Evolutionary conservation across 2,888 invertebrate genomes (phyloP), one percentile per base, ranked within the genome.

Genomic region (Baccha elongata): DNA sequence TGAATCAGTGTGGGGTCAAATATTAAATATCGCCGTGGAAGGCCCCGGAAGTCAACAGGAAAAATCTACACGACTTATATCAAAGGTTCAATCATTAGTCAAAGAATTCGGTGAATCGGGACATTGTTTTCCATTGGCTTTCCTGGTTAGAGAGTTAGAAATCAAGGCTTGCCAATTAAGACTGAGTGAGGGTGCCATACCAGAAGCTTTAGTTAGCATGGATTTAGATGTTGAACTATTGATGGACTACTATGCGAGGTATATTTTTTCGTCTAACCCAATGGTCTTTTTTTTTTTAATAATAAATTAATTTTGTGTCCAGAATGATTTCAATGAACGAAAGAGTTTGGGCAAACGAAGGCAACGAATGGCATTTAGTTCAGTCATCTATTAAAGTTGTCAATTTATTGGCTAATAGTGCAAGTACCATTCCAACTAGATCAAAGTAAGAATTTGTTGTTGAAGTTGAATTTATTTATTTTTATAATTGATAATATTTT

Each of bases 1-100:
- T 48, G 97, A 98, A 91, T 95, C 94, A 69, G 95, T 98, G 64
- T 99, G 99, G 98, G 94, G 94, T 80, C 95, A 96, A 88, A 97
- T 99, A 69, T 92, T 92, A 50, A 89, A 89, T 46, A 88, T 86
- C 32, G 87, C 87, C 3, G 86, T 89, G 0, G 88, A 89, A 89
- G 91, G 46, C 90, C 92, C 75, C 0, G 89, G 88, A 86, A 92
- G 65, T 80, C 90, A 72, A 88, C 91, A 86, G 89, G 95, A 93
- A 88, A 93, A 91, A 86, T 92, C 95, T 85, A 92, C 92, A 0
- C 93, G 94, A 19, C 92, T 96, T 29, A 93, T 96, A 86, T 93
- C 93, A 84, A 97, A 97, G 91, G 92, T 98, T 42, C 94, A 95
- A 86, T 91, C 93, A 0, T 92, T 98, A 42, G 95, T 95, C 3